These are phyloP conservation scores for Columbina picui DNA, from an alignment of 2,113 vertebrate species.

Conservation along the genomic window DNA sequence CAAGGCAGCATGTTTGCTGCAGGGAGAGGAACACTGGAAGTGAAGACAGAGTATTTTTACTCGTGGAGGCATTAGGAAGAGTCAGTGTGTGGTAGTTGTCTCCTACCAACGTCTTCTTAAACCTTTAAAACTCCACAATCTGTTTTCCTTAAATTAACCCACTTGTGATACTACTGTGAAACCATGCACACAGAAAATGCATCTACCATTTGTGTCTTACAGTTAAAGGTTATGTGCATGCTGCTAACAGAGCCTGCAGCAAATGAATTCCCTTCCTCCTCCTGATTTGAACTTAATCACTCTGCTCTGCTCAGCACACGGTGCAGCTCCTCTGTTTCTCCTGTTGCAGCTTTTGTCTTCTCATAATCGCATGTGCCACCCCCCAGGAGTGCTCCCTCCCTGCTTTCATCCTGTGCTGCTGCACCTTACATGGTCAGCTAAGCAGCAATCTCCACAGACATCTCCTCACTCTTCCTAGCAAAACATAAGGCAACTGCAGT, in stretches of 20 bases:
- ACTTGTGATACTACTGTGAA: background rate
- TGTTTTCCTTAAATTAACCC: background rate
- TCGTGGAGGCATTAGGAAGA: accelerated
- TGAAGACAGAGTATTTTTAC: background rate
- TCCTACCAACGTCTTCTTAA: background rate
- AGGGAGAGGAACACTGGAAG: background rate
- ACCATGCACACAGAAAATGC: background rate
- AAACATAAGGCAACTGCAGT: background rate
- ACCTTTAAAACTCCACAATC: background rate
- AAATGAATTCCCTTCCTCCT: background rate
- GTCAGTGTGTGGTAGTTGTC: background rate
- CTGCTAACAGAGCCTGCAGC: background rate
- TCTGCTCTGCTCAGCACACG: background rate
- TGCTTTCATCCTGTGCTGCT: background rate
- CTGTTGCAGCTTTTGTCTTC: background rate
- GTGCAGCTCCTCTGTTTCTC: background rate
- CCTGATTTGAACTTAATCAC: background rate
- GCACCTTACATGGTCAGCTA: background rate
- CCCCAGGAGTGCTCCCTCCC: background rate
- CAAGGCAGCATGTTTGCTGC: background rate
- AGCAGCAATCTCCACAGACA: background rate
- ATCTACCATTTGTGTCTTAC: background rate
- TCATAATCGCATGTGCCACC: background rate
- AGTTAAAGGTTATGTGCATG: background rate
- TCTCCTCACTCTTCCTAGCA: background rate